Percentiles rank a stretch among this genome's conserved stretches.
Conservation (phyloP, 2,113 vertebrate genomes). For the Zosterops borbonicus region DNA sequence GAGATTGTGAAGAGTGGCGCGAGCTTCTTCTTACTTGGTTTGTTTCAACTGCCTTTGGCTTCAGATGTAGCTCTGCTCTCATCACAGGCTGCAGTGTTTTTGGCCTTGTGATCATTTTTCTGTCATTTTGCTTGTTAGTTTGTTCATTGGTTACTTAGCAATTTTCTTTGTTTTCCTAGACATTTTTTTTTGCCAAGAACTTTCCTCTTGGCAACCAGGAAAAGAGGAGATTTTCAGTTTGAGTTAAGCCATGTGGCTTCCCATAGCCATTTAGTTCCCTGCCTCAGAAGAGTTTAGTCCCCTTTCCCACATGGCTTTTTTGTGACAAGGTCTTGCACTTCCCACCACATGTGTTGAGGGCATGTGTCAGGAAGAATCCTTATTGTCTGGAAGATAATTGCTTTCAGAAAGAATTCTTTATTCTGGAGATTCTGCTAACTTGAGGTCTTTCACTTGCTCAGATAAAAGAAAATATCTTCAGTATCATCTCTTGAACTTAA, state of each 20-base stretch:
- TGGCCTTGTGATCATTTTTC: conserved; percentile 46
- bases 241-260: conserved; percentile 54
- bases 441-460: neutral
- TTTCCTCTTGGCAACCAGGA: conserved; percentile 48
- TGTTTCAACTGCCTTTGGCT: conserved; percentile 53
- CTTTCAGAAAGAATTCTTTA: neutral
- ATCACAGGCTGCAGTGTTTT: conserved; percentile 48
- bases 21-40: neutral
- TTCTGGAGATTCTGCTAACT: neutral
- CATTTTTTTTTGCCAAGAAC: conserved; percentile 56
- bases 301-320: neutral
- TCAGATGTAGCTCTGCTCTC: conserved; percentile 40
- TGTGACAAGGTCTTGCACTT: neutral
- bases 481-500: neutral
- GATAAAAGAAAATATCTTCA: neutral
- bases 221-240: conserved; percentile 43
- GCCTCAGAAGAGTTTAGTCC: neutral
- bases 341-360: neutral
- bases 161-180: conserved; percentile 64
- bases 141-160: conserved; percentile 69
- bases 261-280: conserved; percentile 3
- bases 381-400: neutral
- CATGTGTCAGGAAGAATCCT: neutral
- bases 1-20: neutral
- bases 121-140: conserved; percentile 66